A percentile compares a stretch with the other conserved stretches of the same genome.
phyloP scores from a whole-genome alignment of 2,113 vertebrate genomes.

The Chauna torquata region DNA sequence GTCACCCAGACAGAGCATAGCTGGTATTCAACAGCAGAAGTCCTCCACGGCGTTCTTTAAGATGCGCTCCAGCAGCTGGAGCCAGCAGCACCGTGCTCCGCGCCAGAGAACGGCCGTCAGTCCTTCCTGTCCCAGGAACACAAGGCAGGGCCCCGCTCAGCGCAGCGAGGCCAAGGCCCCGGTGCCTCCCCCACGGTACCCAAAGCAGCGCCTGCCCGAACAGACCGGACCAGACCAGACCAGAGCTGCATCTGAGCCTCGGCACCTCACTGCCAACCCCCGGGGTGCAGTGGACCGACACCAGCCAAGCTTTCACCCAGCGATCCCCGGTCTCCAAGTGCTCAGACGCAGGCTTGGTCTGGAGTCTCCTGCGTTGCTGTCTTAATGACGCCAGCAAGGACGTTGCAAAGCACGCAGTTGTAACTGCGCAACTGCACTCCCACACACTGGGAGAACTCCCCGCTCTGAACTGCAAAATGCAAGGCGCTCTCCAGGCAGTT shows the following conservation, averaged over 20 bases:
- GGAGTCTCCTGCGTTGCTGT: not conserved
- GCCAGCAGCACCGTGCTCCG: rapidly evolving
- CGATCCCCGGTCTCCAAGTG: no score
- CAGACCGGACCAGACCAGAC: no score
- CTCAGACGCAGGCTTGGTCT: not conserved
- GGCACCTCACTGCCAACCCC: not conserved
- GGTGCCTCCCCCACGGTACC: not conserved
- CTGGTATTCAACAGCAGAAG: not conserved
- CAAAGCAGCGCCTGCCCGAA: rapidly evolving
- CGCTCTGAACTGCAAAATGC: rapidly evolving
- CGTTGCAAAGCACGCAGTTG: not conserved
- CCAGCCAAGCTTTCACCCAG: not conserved
- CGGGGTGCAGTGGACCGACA: not conserved
- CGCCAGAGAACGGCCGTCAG: not conserved
- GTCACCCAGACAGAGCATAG: not conserved
- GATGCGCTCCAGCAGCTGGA: not conserved
- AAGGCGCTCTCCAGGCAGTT: rapidly evolving
- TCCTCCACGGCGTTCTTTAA: not conserved
- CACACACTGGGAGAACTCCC: not conserved
- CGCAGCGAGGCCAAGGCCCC: rapidly evolving
- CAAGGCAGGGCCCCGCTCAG: rapidly evolving
- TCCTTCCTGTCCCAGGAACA: not conserved
- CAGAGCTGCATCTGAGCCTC: no score
- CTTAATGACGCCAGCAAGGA: rapidly evolving
- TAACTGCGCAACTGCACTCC: not conserved